A percentile compares a stretch with the other conserved stretches of the same genome.
Evolutionary conservation across 2,113 vertebrate genomes (phyloP).

Genomic region (Acanthisitta chloris): DNA sequence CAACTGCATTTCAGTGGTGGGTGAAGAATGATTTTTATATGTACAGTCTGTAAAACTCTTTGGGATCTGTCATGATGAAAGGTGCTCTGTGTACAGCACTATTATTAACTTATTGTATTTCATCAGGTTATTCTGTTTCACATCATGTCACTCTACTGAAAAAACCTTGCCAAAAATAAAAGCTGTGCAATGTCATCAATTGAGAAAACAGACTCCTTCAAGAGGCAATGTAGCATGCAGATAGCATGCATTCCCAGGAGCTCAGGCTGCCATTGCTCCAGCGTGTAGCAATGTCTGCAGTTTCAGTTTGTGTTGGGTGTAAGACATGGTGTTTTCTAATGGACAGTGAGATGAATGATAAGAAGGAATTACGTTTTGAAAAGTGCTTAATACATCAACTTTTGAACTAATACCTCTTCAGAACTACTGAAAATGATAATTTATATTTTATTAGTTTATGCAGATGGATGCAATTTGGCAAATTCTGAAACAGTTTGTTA

Average conservation of each 20-base stretch:
- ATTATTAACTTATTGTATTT: slow-evolving; percentile 31
- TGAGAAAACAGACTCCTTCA: slow-evolving; percentile 45
- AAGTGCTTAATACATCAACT: neutral
- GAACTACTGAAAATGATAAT: slow-evolving; percentile 39
- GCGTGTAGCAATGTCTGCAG: neutral
- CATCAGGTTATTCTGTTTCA: slow-evolving; percentile 41
- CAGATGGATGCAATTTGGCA: slow-evolving; percentile 65
- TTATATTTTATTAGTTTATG: slow-evolving; percentile 67
- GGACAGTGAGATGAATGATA: neutral
- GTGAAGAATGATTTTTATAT: slow-evolving; percentile 3
- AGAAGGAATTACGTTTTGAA: neutral
- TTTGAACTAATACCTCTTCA: slow-evolving; percentile 15
- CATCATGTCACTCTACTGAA: neutral
- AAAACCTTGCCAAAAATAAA: slow-evolving; percentile 21
- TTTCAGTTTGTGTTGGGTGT: neutral
- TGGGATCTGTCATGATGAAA: slow-evolving; percentile 35
- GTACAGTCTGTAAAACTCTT: neutral
- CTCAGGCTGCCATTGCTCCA: neutral
- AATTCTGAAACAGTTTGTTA: slow-evolving; percentile 66
- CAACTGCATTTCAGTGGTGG: slow-evolving; percentile 1
- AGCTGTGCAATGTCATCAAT: neutral
- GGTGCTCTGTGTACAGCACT: slow-evolving; percentile 15
- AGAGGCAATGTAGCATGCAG: neutral
- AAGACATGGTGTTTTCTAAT: neutral
- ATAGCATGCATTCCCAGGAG: neutral